Evolutionary conservation across 2,113 vertebrate genomes (phyloP).

Genomic region (Limanda limanda): DNA sequence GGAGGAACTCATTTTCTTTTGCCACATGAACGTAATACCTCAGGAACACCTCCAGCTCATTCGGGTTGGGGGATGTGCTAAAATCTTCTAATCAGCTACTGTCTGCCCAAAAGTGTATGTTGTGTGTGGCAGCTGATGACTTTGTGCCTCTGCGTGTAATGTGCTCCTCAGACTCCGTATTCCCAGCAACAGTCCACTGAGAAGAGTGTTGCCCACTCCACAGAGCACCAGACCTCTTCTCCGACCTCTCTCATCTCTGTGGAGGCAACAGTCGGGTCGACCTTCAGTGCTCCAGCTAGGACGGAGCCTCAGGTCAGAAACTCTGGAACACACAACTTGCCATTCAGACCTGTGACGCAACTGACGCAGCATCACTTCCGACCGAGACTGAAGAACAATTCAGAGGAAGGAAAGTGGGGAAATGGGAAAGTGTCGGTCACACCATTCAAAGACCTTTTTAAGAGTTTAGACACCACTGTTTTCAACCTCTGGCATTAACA

Average conservation of each 20-base stretch:
- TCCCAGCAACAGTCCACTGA: background rate
- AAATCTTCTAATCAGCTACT: no score
- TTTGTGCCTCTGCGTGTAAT: background rate
- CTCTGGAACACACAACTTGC: conserved; percentile 81
- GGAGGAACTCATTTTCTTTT: no score
- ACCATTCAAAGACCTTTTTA: conserved; percentile 88
- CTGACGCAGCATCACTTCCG: conserved; percentile 75
- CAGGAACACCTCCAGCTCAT: no score
- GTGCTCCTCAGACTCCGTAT: conserved; percentile 11
- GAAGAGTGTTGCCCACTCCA: background rate
- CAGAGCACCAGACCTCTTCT: conserved; percentile 68
- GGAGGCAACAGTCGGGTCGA: background rate
- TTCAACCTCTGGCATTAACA: conserved; percentile 85
- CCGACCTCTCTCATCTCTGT: conserved; percentile 43
- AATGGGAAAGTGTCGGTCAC: conserved; percentile 76
- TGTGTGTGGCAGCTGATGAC: background rate
- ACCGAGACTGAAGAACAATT: conserved; percentile 53
- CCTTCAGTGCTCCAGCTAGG: conserved; percentile 19
- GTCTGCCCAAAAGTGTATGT: no score
- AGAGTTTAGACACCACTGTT: conserved; percentile 86
- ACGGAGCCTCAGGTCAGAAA: background rate
- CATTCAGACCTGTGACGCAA: conserved; percentile 78
- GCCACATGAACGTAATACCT: no score
- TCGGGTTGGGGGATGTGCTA: no score
- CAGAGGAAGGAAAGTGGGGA: conserved; percentile 25